A percentile compares a stretch with the other conserved stretches of the same genome.
Conservation (phyloP, 2,113 vertebrate species). For the Passer domesticus region DNA sequence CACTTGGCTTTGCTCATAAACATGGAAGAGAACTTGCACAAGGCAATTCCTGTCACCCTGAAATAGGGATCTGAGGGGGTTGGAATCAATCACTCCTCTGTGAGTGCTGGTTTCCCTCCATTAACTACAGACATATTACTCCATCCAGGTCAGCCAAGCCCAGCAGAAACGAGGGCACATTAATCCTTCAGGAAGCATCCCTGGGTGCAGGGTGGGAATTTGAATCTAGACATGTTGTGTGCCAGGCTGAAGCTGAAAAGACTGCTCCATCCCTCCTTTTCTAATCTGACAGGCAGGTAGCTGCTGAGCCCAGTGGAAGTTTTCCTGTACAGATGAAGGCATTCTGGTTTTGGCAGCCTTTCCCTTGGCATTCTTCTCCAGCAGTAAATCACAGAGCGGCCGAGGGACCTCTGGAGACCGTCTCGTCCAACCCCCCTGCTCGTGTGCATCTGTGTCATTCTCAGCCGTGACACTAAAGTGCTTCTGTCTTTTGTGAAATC, state of each 20-base stretch:
- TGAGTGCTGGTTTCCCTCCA: background rate
- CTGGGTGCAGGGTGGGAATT: background rate
- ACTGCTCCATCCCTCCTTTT: background rate
- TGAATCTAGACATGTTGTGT: background rate
- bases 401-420: background rate
- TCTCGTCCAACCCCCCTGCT: background rate
- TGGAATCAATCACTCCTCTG: background rate
- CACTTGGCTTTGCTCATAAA: background rate
- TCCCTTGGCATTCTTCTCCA: background rate
- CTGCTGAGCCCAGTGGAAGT: background rate
- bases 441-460: background rate
- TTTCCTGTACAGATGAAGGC: background rate
- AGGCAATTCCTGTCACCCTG: background rate
- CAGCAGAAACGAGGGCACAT: fast-evolving
- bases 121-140: background rate
- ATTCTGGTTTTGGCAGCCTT: background rate
- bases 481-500: background rate
- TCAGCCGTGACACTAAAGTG: background rate
- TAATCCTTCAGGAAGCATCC: background rate
- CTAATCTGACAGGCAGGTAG: background rate
- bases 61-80: background rate
- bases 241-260: background rate
- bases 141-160: background rate
- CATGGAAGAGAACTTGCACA: background rate
- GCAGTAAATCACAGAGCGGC: background rate